Conservation (phyloP, 2,113 vertebrate species). For the Amphiprion percula region DNA sequence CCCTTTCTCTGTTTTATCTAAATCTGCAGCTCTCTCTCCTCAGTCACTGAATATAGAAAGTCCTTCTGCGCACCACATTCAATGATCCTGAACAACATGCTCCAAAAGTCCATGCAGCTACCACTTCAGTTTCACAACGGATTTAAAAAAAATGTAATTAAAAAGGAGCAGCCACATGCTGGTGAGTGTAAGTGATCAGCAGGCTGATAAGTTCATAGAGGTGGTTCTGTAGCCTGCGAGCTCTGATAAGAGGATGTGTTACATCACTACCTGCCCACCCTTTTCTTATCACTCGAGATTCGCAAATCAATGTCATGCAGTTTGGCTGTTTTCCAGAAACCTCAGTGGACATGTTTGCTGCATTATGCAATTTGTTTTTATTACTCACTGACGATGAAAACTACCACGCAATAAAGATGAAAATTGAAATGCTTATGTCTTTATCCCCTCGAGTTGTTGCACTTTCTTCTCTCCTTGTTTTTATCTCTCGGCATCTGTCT, state of each 20-base stretch:
- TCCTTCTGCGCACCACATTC: background rate
- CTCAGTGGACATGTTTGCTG: constrained; percentile 41
- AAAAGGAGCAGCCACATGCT: background rate
- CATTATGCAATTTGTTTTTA: constrained; percentile 50
- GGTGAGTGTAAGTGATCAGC: constrained; percentile 17
- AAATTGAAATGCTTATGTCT: constrained; percentile 37
- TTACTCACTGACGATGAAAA: constrained; percentile 38
- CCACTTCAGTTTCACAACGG: background rate
- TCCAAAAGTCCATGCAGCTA: background rate
- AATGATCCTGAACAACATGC: background rate
- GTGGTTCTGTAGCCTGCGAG: constrained; percentile 33
- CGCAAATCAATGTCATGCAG: constrained; percentile 50
- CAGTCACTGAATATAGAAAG: background rate
- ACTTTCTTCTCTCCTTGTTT: constrained; percentile 3
- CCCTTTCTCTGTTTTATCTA: background rate
- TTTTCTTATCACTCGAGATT: constrained; percentile 31
- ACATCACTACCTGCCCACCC: constrained; percentile 51
- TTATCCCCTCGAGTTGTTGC: constrained; percentile 1
- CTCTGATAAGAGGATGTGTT: constrained; percentile 38
- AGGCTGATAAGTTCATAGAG: constrained; percentile 13
- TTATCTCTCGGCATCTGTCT: background rate
- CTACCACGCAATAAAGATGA: constrained; percentile 15
- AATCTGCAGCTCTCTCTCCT: background rate
- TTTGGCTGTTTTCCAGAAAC: constrained; percentile 30
- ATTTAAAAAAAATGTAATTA: constrained; percentile 14